phyloP scores from a whole-genome alignment of 1,140 invertebrate genomes.

The Hypsibius dujardini region DNA sequence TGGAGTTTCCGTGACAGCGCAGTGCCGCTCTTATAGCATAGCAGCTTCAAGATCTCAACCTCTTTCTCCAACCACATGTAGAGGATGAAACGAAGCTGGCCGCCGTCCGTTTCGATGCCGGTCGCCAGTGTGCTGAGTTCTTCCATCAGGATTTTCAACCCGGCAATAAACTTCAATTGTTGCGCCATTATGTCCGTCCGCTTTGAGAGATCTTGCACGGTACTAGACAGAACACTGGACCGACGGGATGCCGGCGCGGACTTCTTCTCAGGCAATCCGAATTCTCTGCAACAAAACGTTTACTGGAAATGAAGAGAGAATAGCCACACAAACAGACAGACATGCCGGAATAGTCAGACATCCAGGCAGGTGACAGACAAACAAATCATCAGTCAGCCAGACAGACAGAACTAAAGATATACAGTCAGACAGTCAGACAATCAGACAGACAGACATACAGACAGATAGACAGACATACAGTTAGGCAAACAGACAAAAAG shows the following conservation, averaged over 20 bases:
- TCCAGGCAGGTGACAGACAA: too few relatives aligned
- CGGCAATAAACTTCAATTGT: constrained; percentile 95
- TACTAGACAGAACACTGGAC: constrained; percentile 1
- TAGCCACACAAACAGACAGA: too few relatives aligned
- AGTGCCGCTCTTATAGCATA: constrained; percentile 57
- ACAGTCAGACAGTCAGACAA: too few relatives aligned
- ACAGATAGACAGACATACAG: too few relatives aligned
- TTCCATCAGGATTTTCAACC: constrained; percentile 89
- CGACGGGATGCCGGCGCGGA: constrained; percentile 6
- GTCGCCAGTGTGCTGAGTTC: constrained; percentile 90
- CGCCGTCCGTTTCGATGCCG: constrained; percentile 93
- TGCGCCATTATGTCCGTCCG: constrained; percentile 80
- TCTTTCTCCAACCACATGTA: constrained; percentile 95
- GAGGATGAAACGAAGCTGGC: constrained; percentile 78
- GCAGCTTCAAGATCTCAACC: constrained; percentile 58
- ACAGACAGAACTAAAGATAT: too few relatives aligned
- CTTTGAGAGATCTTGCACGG: constrained; percentile 13
- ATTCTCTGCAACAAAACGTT: too few relatives aligned
- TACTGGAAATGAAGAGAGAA: too few relatives aligned
- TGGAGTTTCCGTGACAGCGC: background rate
- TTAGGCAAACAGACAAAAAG: too few relatives aligned
- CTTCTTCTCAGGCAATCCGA: background rate
- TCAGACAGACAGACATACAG: too few relatives aligned
- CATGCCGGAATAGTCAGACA: too few relatives aligned
- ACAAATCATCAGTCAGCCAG: too few relatives aligned